These are phyloP conservation scores for Anticlea derivata DNA, from an alignment of 2,888 invertebrate genomes.

Conservation along the genomic window DNA sequence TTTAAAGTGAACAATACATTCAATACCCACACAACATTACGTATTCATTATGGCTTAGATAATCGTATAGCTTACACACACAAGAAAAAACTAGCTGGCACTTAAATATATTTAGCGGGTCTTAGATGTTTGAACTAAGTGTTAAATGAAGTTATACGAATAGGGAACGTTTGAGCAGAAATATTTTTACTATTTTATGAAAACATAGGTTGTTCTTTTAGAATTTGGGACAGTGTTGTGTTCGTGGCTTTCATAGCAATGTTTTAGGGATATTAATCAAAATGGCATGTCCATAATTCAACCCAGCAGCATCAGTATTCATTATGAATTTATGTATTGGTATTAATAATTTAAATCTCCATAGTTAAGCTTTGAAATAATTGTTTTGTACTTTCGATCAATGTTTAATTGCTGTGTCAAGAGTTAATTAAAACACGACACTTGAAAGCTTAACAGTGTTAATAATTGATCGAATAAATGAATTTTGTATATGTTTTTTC, in stretches of 20 bases:
- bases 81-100: slow-evolving; percentile 67
- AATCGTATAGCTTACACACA: slow-evolving; percentile 62
- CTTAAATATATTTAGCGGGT: slow-evolving; percentile 62
- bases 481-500: slow-evolving; percentile 27
- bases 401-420: slow-evolving; percentile 32
- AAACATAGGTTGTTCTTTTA: slow-evolving; percentile 11
- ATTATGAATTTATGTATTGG: slow-evolving; percentile 22
- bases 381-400: slow-evolving; percentile 25
- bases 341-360: slow-evolving; percentile 42
- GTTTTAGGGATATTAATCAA: slow-evolving; percentile 3
- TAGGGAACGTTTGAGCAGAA: slow-evolving; percentile 27
- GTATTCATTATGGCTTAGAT: slow-evolving; percentile 55
- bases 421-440: slow-evolving; percentile 1
- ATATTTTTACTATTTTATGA: slow-evolving; percentile 12
- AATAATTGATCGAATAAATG: slow-evolving; percentile 36
- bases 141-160: slow-evolving; percentile 31
- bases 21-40: slow-evolving; percentile 18
- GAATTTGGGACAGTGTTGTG: slow-evolving; percentile 30
- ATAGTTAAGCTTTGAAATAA: slow-evolving; percentile 34
- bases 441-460: slow-evolving; percentile 1
- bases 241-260: background rate
- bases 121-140: slow-evolving; percentile 59
- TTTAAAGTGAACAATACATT: slow-evolving; percentile 18
- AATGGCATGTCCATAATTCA: slow-evolving; percentile 2
- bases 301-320: slow-evolving; percentile 9